Evolutionary conservation across 2,888 invertebrate genomes (phyloP), one percentile per base, ranked within the genome.

Genomic region (Parnassius mnemosyne): DNA sequence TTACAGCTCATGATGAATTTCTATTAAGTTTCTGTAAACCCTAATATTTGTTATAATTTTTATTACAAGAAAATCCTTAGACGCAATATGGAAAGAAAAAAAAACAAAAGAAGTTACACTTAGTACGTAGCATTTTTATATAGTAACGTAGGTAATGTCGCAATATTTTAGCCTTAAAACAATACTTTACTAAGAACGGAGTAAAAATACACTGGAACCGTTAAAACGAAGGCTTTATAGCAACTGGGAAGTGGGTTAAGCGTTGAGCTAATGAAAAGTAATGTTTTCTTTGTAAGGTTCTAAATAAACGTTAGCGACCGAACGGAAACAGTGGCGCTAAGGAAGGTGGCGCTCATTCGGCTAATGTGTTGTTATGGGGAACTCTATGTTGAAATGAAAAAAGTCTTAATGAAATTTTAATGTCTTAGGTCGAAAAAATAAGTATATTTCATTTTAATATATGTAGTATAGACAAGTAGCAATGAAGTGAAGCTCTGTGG

Each of bases 201-300:
- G 63, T 51, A 60, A 60, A 64, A 64, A 64, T 64, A 64, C 60
- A 34, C 51, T 11, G 46, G 56, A 16, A 64, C 56, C 60, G 59
- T 56, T 63, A 64, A 64, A 60, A 57, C 63, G 60, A 60, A 60
- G 60, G 60, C 63, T 64, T 64, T 64, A 64, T 64, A 60, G 63
- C 60, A 34, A 56, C 52, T 53, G 47, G 57, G 53, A 63, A 66
- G 65, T 66, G 60, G 66, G 68, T 68, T 66, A 65, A 66, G 60
- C 61, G 64, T 57, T 64, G 42, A 53, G 55, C 56, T 63, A 66
- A 67, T 67, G 67, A 67, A 65, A 67, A 65, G 61, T 67, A 62
- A 64, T 67, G 65, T 62, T 64, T 62, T 60, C 63, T 61, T 57
- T 57, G 63, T 63, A 63, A 57, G 56, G 56, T 49, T 60, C 60